These are phyloP conservation scores for Halcyon smyrnensis DNA, from an alignment of 2,797 vertebrate genomes.

Conservation along the genomic window DNA sequence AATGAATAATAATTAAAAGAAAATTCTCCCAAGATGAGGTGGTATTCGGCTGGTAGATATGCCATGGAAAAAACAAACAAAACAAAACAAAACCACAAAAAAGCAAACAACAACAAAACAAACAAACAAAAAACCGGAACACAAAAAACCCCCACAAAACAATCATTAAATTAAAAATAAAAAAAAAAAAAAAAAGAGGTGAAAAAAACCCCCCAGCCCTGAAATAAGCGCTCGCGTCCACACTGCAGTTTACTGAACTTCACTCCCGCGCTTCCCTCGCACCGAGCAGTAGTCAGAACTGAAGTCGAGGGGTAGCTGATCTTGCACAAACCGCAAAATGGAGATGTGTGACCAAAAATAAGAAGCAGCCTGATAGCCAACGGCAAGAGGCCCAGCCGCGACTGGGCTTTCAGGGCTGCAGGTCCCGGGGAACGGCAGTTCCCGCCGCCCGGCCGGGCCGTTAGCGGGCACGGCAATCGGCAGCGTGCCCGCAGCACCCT, in stretches of 20 bases:
- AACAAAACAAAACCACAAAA: not conserved
- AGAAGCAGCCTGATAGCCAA: not conserved
- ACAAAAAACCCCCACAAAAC: no score
- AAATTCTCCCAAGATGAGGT: conserved; percentile 58
- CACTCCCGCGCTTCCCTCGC: not conserved
- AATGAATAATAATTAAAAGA: conserved; percentile 39
- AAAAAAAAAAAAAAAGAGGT: no score
- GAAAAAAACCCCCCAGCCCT: not conserved
- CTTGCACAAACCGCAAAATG: not conserved
- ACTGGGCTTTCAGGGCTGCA: not conserved
- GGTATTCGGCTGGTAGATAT: conserved; percentile 64
- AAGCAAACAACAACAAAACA: not conserved
- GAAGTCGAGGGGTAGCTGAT: not conserved
- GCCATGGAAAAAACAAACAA: conserved; percentile 1
- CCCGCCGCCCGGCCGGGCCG: no score
- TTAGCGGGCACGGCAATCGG: rapidly evolving
- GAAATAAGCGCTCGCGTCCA: conserved; percentile 43
- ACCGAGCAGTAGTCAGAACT: not conserved
- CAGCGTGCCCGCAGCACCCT: not conserved
- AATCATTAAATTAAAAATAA: no score
- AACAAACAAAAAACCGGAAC: no score
- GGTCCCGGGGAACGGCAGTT: not conserved
- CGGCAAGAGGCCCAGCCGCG: not conserved
- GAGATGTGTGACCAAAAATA: not conserved
- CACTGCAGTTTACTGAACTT: conserved; percentile 23